Evolutionary conservation across 2,888 invertebrate genomes (phyloP).

Genomic region (Blastobasis adustella): DNA sequence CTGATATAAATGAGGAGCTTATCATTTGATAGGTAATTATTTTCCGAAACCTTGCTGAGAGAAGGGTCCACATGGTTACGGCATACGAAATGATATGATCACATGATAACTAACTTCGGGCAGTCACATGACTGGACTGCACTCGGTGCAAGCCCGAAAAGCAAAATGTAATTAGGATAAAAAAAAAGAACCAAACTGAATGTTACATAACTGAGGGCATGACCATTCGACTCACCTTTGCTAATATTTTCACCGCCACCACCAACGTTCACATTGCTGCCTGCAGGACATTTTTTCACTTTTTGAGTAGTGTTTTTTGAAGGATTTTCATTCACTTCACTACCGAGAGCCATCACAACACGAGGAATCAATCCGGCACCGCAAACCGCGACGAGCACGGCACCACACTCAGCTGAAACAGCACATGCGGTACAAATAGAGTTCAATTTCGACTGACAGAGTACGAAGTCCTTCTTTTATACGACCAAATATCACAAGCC

Average conservation of each 20-base stretch:
- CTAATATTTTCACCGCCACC: slow-evolving; percentile 54
- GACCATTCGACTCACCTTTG: slow-evolving; percentile 60
- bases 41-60: background rate
- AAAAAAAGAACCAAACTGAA: slow-evolving; percentile 37
- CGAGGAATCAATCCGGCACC: slow-evolving; percentile 67
- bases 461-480: slow-evolving; percentile 26
- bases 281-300: slow-evolving; percentile 68
- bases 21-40: background rate
- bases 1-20: background rate
- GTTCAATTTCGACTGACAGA: slow-evolving; percentile 60
- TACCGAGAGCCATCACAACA: slow-evolving; percentile 76
- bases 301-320: slow-evolving; percentile 62
- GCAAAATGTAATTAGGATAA: slow-evolving; percentile 11
- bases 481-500: slow-evolving; percentile 16
- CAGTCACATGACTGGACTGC: slow-evolving; percentile 57
- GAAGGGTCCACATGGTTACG: slow-evolving; percentile 6
- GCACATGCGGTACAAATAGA: slow-evolving; percentile 69
- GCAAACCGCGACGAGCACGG: slow-evolving; percentile 69
- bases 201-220: slow-evolving; percentile 71
- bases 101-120: slow-evolving; percentile 41
- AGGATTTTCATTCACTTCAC: slow-evolving; percentile 73
- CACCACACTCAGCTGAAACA: slow-evolving; percentile 68
- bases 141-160: slow-evolving; percentile 18
- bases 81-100: slow-evolving; percentile 22
- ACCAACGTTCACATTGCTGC: slow-evolving; percentile 58